These are phyloP conservation scores for Antheraea pernyi DNA, from an alignment of 1,140 invertebrate species.

Conservation along the genomic window DNA sequence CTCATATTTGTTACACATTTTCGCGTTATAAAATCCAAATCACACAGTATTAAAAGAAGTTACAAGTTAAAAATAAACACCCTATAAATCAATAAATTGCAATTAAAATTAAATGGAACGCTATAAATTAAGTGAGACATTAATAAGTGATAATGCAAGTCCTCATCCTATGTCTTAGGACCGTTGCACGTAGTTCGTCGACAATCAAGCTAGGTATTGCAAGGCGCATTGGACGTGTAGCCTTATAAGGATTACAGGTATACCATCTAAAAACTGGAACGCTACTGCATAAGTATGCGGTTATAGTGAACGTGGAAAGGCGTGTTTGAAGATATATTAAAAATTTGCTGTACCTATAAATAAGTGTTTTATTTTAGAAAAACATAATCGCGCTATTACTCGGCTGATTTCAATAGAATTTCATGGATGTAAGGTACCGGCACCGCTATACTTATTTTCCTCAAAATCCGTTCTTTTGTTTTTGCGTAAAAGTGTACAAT, in stretches of 20 bases:
- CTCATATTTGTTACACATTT: too few species aligned
- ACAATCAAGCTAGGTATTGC: constrained; percentile 49
- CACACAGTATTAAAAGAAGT: too few species aligned
- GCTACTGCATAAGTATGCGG: constrained; percentile 10
- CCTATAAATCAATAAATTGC: background rate
- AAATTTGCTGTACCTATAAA: background rate
- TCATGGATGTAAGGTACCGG: too few species aligned
- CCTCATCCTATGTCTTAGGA: background rate
- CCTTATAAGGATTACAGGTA: constrained; percentile 46
- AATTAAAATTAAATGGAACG: constrained; percentile 1
- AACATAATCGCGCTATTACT: too few species aligned
- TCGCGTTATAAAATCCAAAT: too few species aligned
- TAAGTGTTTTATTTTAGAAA: background rate
- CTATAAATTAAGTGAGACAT: background rate
- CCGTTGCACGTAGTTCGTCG: constrained; percentile 1
- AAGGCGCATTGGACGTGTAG: constrained; percentile 35
- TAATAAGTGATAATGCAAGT: constrained; percentile 1
- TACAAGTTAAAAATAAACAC: too few species aligned
- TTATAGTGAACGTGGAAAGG: background rate
- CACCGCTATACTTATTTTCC: too few species aligned
- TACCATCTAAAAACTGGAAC: constrained; percentile 60
- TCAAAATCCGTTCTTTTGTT: too few species aligned
- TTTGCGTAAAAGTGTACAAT: too few species aligned
- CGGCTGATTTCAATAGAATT: too few species aligned
- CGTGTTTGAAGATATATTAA: background rate